Percentiles rank a stretch among this genome's conserved stretches.
These are phyloP conservation scores for Herpailurus yagouaroundi DNA, from an alignment of 2,113 vertebrate species.

Conservation along the genomic window DNA sequence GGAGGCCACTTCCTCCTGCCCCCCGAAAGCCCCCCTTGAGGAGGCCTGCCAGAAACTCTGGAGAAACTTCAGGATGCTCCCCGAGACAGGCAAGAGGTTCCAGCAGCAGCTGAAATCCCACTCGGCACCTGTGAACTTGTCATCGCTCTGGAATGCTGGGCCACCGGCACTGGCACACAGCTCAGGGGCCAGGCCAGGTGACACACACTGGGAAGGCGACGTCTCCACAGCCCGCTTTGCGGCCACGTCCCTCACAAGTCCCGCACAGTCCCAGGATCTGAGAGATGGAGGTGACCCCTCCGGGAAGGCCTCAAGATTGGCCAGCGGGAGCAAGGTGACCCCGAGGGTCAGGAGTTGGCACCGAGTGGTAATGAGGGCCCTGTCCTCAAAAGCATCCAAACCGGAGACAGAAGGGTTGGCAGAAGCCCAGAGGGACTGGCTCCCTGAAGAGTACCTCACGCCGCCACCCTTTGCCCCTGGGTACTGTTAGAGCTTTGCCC, in stretches of 20 bases:
- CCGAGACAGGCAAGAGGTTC: not conserved
- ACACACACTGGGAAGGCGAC: fast-evolving
- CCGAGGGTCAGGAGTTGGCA: not conserved
- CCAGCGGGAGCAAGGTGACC: not conserved
- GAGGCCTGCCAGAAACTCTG: conserved; percentile 41
- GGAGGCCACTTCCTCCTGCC: not conserved
- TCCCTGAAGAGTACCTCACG: conserved; percentile 83
- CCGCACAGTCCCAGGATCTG: not conserved
- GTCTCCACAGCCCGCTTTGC: fast-evolving
- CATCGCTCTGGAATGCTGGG: fast-evolving
- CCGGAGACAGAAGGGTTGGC: fast-evolving
- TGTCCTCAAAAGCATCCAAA: not conserved
- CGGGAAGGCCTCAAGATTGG: not conserved
- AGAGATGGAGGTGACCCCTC: not conserved
- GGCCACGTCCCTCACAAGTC: fast-evolving
- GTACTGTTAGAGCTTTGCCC: conserved; percentile 61
- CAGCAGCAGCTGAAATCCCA: not conserved
- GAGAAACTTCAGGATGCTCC: conserved; percentile 52
- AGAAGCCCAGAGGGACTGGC: not conserved
- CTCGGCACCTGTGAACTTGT: not conserved
- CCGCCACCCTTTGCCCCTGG: conserved; percentile 90
- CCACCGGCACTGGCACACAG: fast-evolving
- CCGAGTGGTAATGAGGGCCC: not conserved
- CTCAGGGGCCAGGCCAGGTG: fast-evolving
- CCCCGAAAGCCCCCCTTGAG: not conserved